Evolutionary conservation across 2,888 invertebrate genomes (phyloP), one percentile per base, ranked within the genome.

Genomic region (Platycheirus albimanus): DNA sequence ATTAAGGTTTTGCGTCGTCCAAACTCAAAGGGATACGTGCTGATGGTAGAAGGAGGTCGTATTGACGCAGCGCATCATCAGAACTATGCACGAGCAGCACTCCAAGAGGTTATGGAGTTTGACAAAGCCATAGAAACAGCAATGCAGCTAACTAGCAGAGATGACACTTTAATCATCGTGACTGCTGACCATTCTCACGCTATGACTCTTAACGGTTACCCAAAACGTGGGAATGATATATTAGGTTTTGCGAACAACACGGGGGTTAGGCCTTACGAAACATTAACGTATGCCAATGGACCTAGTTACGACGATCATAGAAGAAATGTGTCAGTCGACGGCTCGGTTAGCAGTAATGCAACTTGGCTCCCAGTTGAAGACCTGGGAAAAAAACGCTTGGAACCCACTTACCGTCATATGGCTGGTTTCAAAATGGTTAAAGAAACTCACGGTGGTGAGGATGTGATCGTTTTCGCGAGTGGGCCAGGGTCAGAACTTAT

Each of bases 401-500:
- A 90, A 11, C 91, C 92, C 0, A 92, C 89, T 13, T 93, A 93
- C 75, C 90, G 89, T 3, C 91, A 92, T 85, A 88, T 92, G 85
- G 92, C 93, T 0, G 89, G 91, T 0, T 88, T 91, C 52, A 91
- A 92, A n/a, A 86, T 92, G 47, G 90, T 91, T 47, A 92, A 92
- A 79, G 94, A 93, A 72, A 92, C 93, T 0, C 94, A 94, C 85
- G 93, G 93, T 1, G 94, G 94, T 1, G 95, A 95, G 88, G 95
- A 95, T 88, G 95, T 95, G 0, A 92, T 93, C 1, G 92, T 95
- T 6, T 94, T 93, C 87, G 94, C 94, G 30, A 89, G 88, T 38
- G 94, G 92, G 77, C 94, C 93, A 0, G 93, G 93, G 86, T 89
- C 93, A 10, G 93, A 93, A 85, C 88, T 95, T 33, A 91, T 94